These are phyloP conservation scores for Hylomyscus alleni DNA, from an alignment of 2,797 vertebrate genomes.

Conservation along the genomic window DNA sequence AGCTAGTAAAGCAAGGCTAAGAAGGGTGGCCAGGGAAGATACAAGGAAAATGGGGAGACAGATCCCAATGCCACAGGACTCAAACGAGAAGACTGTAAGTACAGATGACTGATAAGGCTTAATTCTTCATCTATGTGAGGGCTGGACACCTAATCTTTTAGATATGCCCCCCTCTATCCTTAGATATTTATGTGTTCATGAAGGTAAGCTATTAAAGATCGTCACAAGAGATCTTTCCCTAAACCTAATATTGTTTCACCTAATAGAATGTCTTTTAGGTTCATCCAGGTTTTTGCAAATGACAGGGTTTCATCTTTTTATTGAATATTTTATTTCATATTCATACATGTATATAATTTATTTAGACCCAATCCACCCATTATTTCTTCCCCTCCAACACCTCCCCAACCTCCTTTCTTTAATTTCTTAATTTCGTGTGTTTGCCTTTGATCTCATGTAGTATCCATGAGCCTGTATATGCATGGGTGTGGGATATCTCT, in stretches of 20 bases:
- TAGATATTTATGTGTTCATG: not conserved
- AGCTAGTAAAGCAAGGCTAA: not conserved
- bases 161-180: not conserved
- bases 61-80: not conserved
- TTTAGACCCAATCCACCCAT: not conserved
- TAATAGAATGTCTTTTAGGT: not conserved
- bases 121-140: not conserved
- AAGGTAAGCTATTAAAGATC: slow-evolving; percentile 41
- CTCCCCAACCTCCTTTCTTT: not conserved
- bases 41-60: not conserved
- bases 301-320: not conserved
- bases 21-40: not conserved
- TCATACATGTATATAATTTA: not conserved
- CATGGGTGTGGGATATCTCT: not conserved
- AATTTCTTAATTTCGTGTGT: not conserved
- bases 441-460: not conserved
- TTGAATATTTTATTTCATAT: not conserved
- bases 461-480: no score
- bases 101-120: slow-evolving; percentile 21
- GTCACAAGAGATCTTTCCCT: not conserved
- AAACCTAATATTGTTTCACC: not conserved
- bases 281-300: not conserved
- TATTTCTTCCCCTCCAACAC: not conserved
- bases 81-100: slow-evolving; percentile 7
- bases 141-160: not conserved